These are phyloP conservation scores for Scaptomyza tumidula DNA, from an alignment of 2,888 invertebrate species.

Conservation along the genomic window DNA sequence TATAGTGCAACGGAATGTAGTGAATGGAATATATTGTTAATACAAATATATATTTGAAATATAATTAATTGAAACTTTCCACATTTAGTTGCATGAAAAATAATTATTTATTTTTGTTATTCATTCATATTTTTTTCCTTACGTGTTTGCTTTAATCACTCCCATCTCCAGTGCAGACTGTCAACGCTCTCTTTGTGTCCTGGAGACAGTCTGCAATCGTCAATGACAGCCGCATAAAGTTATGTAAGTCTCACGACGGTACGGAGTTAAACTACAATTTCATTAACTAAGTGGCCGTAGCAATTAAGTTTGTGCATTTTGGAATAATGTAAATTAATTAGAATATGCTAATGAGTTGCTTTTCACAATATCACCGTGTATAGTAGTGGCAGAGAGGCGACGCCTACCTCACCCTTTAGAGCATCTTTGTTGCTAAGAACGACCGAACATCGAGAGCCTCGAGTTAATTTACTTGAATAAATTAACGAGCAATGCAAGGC, in stretches of 20 bases:
- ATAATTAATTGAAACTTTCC: too few relatives aligned
- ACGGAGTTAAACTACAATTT: constrained; percentile 66
- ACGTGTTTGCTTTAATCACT: background rate
- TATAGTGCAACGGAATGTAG: background rate
- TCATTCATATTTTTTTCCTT: background rate
- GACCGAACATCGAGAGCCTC: constrained; percentile 41
- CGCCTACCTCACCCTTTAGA: background rate
- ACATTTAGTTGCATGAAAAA: background rate
- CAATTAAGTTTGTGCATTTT: constrained; percentile 78
- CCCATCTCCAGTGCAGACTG: constrained; percentile 11
- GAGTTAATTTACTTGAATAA: constrained; percentile 76
- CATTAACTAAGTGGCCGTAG: constrained; percentile 77
- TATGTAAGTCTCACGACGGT: constrained; percentile 32
- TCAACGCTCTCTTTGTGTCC: constrained; percentile 6
- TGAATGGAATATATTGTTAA: too few relatives aligned
- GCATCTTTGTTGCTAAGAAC: constrained; percentile 21
- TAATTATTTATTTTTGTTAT: background rate
- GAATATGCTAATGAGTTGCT: constrained; percentile 76
- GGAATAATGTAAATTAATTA: constrained; percentile 80
- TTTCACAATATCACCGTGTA: constrained; percentile 45
- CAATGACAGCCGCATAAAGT: constrained; percentile 38
- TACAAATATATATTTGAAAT: too few relatives aligned
- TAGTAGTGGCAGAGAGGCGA: constrained; percentile 1
- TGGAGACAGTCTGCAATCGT: constrained; percentile 25
- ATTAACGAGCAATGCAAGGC: constrained; percentile 66